Evolutionary conservation across 2,888 invertebrate species (phyloP).

Genomic region (Drosophila silvestris): DNA sequence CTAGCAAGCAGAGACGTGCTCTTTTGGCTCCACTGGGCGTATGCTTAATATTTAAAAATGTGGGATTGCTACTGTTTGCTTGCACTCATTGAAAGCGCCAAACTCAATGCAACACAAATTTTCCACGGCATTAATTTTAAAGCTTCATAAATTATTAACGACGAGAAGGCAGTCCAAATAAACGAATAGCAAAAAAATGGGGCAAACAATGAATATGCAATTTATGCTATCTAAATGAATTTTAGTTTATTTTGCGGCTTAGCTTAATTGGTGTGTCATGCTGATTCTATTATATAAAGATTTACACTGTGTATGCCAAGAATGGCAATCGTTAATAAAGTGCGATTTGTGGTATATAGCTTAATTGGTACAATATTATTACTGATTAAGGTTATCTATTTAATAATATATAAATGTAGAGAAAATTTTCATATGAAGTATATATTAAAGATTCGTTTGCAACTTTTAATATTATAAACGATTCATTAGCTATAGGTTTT

Average conservation of each 20-base stretch:
- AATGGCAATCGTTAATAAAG: not conserved
- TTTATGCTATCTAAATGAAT: not conserved
- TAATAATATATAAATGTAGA: not conserved
- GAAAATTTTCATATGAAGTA: not conserved
- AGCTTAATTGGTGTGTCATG: not conserved
- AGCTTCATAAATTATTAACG: slow-evolving; percentile 12
- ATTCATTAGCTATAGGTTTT: not conserved
- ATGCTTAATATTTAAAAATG: slow-evolving; percentile 46
- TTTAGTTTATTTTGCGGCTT: not conserved
- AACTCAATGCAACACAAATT: slow-evolving; percentile 9
- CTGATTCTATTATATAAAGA: not conserved
- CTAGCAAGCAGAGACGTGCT: slow-evolving; percentile 20
- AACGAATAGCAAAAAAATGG: slow-evolving; percentile 1
- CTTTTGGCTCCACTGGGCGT: slow-evolving; percentile 29
- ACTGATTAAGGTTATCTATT: not conserved
- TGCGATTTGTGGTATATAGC: not conserved
- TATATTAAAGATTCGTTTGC: not conserved
- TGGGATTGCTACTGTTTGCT: slow-evolving; percentile 7
- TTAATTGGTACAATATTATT: not conserved
- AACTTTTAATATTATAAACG: not conserved
- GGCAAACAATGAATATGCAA: not conserved
- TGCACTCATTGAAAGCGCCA: slow-evolving; percentile 1
- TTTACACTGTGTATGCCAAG: too few species aligned
- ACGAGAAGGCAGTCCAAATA: slow-evolving; percentile 1
- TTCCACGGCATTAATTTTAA: slow-evolving; percentile 28